phyloP scores from a whole-genome alignment of 2,113 vertebrate genomes.

The Falcunculus frontatus region DNA sequence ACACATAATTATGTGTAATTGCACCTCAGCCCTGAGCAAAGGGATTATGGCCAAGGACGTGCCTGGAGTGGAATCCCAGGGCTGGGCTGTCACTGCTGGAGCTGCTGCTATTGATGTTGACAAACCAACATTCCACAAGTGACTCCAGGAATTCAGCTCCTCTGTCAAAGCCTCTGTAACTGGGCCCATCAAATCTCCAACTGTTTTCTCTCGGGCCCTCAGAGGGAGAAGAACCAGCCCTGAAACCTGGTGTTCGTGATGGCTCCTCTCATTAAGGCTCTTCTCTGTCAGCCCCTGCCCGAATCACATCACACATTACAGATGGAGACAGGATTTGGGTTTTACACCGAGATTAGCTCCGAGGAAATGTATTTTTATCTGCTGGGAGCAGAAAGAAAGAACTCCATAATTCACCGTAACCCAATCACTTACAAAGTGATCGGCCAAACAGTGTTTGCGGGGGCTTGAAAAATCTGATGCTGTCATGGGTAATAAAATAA shows the following conservation, averaged over 20 bases:
- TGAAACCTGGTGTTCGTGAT: background rate
- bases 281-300: background rate
- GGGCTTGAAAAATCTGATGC: conserved; percentile 31
- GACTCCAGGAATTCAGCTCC: background rate
- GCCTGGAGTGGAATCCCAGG: background rate
- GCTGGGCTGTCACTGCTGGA: background rate
- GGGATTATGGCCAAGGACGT: background rate
- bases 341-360: background rate
- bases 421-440: conserved; percentile 12
- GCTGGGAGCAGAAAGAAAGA: conserved; percentile 10
- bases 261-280: background rate
- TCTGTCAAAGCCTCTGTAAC: background rate
- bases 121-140: background rate
- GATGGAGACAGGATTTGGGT: background rate
- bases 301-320: background rate
- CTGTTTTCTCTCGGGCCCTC: background rate
- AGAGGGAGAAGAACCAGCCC: background rate
- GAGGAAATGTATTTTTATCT: conserved; percentile 38
- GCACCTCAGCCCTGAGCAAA: background rate
- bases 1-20: background rate
- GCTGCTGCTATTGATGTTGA: background rate
- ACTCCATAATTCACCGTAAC: conserved; percentile 39
- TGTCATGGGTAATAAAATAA: conserved; percentile 39
- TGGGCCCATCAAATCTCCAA: background rate
- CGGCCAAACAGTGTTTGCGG: background rate